These are phyloP conservation scores for Drosophila athabasca DNA, from an alignment of 1,140 invertebrate genomes.

Conservation along the genomic window DNA sequence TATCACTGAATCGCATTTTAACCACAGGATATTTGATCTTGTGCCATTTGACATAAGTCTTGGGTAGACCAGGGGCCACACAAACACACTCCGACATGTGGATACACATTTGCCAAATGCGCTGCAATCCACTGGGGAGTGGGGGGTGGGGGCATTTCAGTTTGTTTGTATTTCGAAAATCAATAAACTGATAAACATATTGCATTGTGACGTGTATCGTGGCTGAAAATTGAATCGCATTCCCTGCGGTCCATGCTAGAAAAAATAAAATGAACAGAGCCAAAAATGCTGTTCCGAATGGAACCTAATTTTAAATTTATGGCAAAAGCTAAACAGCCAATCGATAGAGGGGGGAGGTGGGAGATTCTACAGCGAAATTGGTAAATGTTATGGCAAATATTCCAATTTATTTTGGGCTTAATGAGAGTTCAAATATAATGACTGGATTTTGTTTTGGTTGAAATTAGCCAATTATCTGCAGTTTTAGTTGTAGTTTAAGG, in stretches of 20 bases:
- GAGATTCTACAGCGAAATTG: too few relatives aligned
- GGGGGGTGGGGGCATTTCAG: neutral
- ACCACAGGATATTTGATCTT: constrained; percentile 81
- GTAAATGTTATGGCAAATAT: constrained; percentile 11
- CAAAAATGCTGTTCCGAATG: neutral
- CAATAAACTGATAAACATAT: constrained; percentile 80
- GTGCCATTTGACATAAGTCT: constrained; percentile 78
- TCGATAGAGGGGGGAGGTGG: neutral
- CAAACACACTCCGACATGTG: constrained; percentile 19
- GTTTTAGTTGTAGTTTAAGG: neutral
- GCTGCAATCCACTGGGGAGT: constrained; percentile 4
- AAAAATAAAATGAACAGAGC: constrained; percentile 16
- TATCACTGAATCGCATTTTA: constrained; percentile 80
- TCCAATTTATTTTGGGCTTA: constrained; percentile 19
- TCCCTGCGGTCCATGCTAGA: constrained; percentile 26
- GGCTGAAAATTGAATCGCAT: constrained; percentile 54
- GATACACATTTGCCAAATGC: constrained; percentile 59
- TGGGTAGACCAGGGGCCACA: constrained; percentile 20
- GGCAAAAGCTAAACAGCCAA: constrained; percentile 19
- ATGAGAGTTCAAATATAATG: neutral
- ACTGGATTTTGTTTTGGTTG: neutral
- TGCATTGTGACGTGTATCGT: constrained; percentile 48
- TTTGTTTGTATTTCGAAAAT: constrained; percentile 63
- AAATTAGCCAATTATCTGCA: neutral
- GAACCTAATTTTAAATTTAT: constrained; percentile 58